Evolutionary conservation across 2,888 invertebrate genomes (phyloP).

Genomic region (Myopa tessellatipennis): DNA sequence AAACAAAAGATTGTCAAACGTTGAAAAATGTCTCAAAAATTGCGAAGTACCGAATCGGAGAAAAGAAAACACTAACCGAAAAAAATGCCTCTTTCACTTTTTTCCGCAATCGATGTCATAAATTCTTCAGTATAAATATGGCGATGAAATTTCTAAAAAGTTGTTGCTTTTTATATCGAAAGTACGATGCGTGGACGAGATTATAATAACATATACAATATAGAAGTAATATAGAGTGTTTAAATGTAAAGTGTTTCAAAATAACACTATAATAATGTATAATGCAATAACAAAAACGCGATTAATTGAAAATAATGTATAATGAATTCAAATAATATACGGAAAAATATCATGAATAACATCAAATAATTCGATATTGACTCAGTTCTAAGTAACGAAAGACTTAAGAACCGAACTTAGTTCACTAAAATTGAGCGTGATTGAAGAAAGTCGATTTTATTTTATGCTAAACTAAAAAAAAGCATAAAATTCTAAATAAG

Average conservation of each 20-base stretch:
- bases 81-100: slow-evolving; percentile 26
- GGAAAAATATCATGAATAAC: too few relatives aligned
- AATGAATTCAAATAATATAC: too few relatives aligned
- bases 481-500: background rate
- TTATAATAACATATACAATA: too few relatives aligned
- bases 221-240: too few relatives aligned
- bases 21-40: slow-evolving; percentile 36
- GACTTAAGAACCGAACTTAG: slow-evolving; percentile 6
- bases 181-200: too few relatives aligned
- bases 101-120: background rate
- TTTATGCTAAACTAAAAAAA: background rate
- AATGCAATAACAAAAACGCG: background rate
- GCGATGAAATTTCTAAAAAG: background rate
- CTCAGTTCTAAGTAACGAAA: background rate
- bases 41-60: background rate
- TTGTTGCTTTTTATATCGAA: too few relatives aligned
- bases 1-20: slow-evolving; percentile 62
- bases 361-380: too few relatives aligned
- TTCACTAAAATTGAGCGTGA: background rate
- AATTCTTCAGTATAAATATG: background rate
- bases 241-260: background rate
- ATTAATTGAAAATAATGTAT: too few relatives aligned
- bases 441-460: background rate
- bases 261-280: background rate
- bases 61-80: background rate